These are phyloP conservation scores for Orthosia cruda DNA, from an alignment of 2,888 invertebrate species.

Conservation along the genomic window DNA sequence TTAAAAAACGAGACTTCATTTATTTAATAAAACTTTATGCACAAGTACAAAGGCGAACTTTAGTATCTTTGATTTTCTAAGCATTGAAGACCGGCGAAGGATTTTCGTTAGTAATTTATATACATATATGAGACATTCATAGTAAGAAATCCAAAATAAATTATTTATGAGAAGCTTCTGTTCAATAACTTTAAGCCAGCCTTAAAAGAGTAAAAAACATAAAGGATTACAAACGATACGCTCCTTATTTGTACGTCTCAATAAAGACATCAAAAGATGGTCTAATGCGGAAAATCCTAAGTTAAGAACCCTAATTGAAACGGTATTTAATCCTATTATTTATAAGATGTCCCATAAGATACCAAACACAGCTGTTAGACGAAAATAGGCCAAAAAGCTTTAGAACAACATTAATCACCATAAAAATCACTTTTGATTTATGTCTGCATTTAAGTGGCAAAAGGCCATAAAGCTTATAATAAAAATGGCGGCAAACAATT, in stretches of 20 bases:
- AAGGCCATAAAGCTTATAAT: slow-evolving; percentile 64
- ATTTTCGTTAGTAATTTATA: neutral
- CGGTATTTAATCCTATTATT: slow-evolving; percentile 64
- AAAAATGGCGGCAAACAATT: slow-evolving; percentile 62
- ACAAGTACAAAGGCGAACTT: too few species aligned
- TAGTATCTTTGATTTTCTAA: too few species aligned
- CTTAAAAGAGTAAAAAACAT: slow-evolving; percentile 6
- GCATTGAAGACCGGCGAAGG: too few species aligned
- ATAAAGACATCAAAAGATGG: slow-evolving; percentile 37
- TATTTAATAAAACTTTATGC: too few species aligned
- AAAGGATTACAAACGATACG: neutral
- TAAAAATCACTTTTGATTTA: slow-evolving; percentile 68
- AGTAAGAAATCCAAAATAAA: neutral
- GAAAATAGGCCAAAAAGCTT: slow-evolving; percentile 58
- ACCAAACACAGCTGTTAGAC: slow-evolving; percentile 51
- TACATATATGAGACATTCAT: neutral
- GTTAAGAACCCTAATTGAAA: slow-evolving; percentile 41
- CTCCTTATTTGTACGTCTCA: slow-evolving; percentile 6
- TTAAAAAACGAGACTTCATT: too few species aligned
- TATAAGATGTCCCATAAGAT: slow-evolving; percentile 54
- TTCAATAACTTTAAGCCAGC: neutral
- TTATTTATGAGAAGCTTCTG: neutral
- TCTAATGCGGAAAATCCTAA: slow-evolving; percentile 37
- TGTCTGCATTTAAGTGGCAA: slow-evolving; percentile 63
- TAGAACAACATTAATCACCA: slow-evolving; percentile 66